Evolutionary conservation across 2,888 invertebrate species (phyloP), one percentile per base, ranked within the genome.

Genomic region (Hyposoter dolosus): DNA sequence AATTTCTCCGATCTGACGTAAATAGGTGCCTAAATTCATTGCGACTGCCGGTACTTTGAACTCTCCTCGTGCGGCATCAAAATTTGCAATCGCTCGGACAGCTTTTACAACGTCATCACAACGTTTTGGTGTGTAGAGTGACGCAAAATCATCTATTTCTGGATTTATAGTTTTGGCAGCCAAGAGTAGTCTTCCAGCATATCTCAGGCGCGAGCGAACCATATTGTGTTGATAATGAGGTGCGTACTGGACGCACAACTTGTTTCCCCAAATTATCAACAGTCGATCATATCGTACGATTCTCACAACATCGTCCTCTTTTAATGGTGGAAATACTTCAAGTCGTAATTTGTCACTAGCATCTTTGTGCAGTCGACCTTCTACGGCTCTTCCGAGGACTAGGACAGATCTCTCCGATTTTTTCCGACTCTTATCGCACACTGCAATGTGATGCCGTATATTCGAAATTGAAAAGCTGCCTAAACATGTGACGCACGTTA

Each of bases 101-200:
- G 66, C 66, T 35, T 66, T 66, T n/a, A 66, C 66, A n/a, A 66
- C 66, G 35, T 66, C n/a, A 40, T 66, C 40, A 19, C 35, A 66
- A 6, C 40, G n/a, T 23, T 68, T 68, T 68, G 45, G 68, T 3
- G n/a, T 32, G 10, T 68, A 63, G 12, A 63, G 10, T 3, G 63
- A 63, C 9, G 63, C 28, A 28, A 63, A 63, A 63, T 63, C 63
- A 1, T 15, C 10, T 63, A 63, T 63, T 28, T 63, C 28, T 15
- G 63, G 63, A 63, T 63, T 28, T 1, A 63, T 28, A 15, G 23
- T 4, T 63, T 28, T 63, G 12, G 28, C 63, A 15, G 28, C 15
- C 15, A 63, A 9, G 10, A 63, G 28, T 12, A 63, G 23, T 28
- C 63, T 1, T 63, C 63, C 63, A 9, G 28, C 28, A 9, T 28